A percentile compares a stretch with the other conserved stretches of the same genome.
These are phyloP conservation scores for Platycnemis pennipes DNA, from an alignment of 2,888 invertebrate genomes.

Conservation along the genomic window DNA sequence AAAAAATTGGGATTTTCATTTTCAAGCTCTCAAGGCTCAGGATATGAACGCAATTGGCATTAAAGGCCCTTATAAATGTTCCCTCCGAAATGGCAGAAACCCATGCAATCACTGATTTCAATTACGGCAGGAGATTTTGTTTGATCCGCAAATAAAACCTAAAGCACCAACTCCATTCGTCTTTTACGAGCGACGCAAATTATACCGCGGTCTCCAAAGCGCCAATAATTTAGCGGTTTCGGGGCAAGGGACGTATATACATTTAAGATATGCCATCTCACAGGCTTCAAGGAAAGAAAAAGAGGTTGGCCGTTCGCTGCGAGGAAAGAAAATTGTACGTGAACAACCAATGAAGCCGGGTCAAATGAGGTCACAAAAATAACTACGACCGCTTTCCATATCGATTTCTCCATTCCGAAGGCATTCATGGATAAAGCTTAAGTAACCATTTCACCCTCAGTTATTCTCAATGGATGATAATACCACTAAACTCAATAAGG, in stretches of 20 bases:
- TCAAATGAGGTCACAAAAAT: not conserved
- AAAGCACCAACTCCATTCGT: too few species aligned
- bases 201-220: not conserved
- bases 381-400: not conserved
- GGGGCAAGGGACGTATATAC: not conserved
- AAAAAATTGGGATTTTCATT: too few species aligned
- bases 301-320: not conserved
- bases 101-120: too few species aligned
- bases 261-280: not conserved
- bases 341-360: not conserved
- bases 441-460: not conserved
- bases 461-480: not conserved
- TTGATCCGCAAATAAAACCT: too few species aligned
- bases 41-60: too few species aligned
- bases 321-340: not conserved
- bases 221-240: not conserved
- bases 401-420: not conserved
- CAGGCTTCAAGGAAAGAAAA: not conserved
- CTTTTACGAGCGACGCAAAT: not conserved
- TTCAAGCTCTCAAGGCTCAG: too few species aligned
- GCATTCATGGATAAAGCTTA: not conserved
- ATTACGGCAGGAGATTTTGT: too few species aligned
- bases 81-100: too few species aligned
- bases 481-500: too few species aligned
- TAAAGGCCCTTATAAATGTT: too few species aligned